Conservation (phyloP, 2,888 invertebrate genomes). For the Drosophila histrio region DNA sequence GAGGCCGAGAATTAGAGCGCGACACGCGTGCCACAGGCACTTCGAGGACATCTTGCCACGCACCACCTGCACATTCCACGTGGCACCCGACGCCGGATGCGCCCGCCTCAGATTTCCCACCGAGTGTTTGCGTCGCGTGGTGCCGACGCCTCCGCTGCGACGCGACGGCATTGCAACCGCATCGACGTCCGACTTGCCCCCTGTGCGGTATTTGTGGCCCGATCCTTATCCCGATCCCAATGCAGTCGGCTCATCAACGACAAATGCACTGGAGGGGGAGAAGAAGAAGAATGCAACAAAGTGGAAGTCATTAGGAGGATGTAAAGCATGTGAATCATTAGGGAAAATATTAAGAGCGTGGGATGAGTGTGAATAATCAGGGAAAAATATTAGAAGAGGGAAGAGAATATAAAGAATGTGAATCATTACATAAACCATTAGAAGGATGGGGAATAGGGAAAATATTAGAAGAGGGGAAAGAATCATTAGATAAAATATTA, state of each 20-base stretch:
- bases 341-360: too few species aligned
- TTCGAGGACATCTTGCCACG: conserved; percentile 94
- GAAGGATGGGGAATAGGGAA: too few species aligned
- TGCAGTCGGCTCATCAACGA: conserved; percentile 1
- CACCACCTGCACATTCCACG: conserved; percentile 94
- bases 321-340: background rate
- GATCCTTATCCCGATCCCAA: background rate
- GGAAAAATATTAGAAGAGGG: too few species aligned
- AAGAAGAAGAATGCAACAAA: background rate
- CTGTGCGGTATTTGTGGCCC: background rate
- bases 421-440: too few species aligned
- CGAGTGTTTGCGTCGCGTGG: conserved; percentile 82
- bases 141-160: conserved; percentile 76
- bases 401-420: too few species aligned
- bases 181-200: conserved; percentile 24
- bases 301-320: background rate
- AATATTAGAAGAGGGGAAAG: too few species aligned
- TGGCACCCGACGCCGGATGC: conserved; percentile 91
- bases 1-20: conserved; percentile 94
- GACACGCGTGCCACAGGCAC: conserved; percentile 97
- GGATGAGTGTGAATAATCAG: too few species aligned
- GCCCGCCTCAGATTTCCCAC: conserved; percentile 88
- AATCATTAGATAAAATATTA: too few species aligned
- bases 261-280: background rate
- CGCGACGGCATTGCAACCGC: conserved; percentile 79